phyloP scores from a whole-genome alignment of 2,113 vertebrate genomes.

The Procavia capensis region DNA sequence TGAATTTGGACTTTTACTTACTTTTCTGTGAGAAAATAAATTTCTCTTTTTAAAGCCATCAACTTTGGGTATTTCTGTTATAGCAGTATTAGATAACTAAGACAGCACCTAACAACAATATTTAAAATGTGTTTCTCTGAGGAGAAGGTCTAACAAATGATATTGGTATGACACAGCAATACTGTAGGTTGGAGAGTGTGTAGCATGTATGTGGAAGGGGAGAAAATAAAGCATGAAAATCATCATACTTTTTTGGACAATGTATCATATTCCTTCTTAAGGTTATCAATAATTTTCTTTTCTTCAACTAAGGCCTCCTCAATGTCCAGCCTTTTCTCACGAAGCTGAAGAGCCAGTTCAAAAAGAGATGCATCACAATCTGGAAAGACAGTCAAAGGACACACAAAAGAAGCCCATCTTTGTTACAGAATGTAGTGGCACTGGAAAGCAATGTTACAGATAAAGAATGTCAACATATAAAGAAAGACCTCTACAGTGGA shows the following conservation, averaged over 20 bases:
- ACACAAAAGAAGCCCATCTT: neutral
- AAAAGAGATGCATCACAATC: conserved; percentile 91
- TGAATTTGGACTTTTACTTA: too few species aligned
- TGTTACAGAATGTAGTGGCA: neutral
- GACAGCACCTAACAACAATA: neutral
- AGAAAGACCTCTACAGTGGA: neutral
- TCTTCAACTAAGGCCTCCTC: conserved; percentile 91
- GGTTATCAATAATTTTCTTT: conserved; percentile 87
- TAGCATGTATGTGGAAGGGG: neutral
- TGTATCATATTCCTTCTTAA: conserved; percentile 90
- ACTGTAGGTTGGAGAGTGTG: neutral
- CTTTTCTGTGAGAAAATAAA: too few species aligned
- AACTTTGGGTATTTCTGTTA: too few species aligned
- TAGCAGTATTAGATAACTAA: too few species aligned
- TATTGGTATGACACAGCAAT: neutral
- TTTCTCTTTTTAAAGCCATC: too few species aligned
- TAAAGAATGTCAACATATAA: neutral
- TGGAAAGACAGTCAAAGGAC: conserved; percentile 74
- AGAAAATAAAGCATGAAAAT: conserved; percentile 6
- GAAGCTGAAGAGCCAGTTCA: conserved; percentile 89
- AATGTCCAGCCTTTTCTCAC: conserved; percentile 89
- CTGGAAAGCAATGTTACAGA: neutral
- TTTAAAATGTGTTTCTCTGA: neutral
- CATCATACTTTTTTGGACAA: conserved; percentile 90
- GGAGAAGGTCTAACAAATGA: neutral